Conservation (phyloP, 1,140 invertebrate genomes). For the Nephotettix cincticeps region DNA sequence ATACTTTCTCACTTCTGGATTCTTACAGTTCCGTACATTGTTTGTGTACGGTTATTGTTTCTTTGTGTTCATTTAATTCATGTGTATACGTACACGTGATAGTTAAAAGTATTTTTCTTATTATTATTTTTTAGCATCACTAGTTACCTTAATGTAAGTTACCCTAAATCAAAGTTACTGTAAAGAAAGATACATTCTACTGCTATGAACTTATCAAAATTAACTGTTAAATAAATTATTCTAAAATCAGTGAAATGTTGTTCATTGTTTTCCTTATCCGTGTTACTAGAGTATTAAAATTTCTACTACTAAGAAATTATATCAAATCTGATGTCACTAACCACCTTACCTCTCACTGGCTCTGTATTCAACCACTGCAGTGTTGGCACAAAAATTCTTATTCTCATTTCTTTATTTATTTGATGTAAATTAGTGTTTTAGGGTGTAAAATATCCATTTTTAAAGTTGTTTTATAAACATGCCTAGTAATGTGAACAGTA, state of each 20-base stretch:
- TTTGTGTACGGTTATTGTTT: background rate
- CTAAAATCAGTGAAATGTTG: background rate
- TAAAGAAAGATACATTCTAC: constrained; percentile 15
- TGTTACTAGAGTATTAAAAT: too few relatives aligned
- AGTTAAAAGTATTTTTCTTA: background rate
- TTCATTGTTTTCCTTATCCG: too few relatives aligned
- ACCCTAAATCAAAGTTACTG: constrained; percentile 23
- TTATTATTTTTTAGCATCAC: constrained; percentile 20
- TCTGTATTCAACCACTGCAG: too few relatives aligned
- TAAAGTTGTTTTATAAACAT: too few relatives aligned
- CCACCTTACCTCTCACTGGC: too few relatives aligned
- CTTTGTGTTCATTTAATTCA: constrained; percentile 12
- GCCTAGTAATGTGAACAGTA: too few relatives aligned
- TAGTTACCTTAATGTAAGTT: constrained; percentile 23
- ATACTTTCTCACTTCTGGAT: background rate
- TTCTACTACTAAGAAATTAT: too few relatives aligned
- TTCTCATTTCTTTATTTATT: too few relatives aligned
- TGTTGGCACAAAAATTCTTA: too few relatives aligned
- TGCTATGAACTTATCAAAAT: constrained; percentile 21
- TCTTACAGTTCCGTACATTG: background rate
- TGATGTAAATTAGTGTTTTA: too few relatives aligned
- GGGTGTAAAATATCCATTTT: too few relatives aligned
- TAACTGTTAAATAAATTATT: constrained; percentile 22
- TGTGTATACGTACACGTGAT: constrained; percentile 4
- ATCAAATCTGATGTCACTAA: too few relatives aligned